Evolutionary conservation across 2,797 vertebrate genomes (phyloP).

Genomic region (Enteromius viviparus): DNA sequence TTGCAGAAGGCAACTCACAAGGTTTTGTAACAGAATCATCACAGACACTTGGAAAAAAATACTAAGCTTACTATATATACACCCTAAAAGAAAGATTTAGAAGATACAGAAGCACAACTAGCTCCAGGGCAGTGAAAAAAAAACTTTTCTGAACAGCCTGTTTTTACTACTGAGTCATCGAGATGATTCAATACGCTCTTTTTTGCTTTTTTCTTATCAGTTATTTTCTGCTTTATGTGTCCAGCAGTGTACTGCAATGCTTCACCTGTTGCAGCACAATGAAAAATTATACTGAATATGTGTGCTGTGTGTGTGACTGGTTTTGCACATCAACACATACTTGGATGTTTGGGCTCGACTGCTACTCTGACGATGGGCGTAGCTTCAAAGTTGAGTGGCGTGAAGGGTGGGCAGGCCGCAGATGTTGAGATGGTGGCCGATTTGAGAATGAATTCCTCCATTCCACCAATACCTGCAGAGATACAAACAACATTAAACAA

Average conservation of each 20-base stretch:
- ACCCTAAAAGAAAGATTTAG: background rate
- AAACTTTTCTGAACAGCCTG: background rate
- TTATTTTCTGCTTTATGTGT: background rate
- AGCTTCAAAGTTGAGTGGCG: constrained; percentile 91
- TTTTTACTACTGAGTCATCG: constrained; percentile 4
- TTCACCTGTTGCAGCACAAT: background rate
- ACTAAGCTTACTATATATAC: background rate
- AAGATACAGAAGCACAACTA: constrained; percentile 2
- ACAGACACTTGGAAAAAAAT: background rate
- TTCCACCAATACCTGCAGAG: constrained; percentile 86
- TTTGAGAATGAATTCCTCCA: constrained; percentile 91
- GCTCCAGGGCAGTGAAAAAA: background rate
- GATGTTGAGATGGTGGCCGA: constrained; percentile 90
- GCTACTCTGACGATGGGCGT: constrained; percentile 94
- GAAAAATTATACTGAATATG: background rate
- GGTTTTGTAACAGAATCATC: background rate
- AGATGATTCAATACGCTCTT: background rate
- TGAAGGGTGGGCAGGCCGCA: constrained; percentile 89
- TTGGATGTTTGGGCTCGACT: constrained; percentile 92
- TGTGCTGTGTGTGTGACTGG: background rate
- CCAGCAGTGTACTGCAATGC: background rate
- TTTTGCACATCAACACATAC: constrained; percentile 75
- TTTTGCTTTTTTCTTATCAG: background rate
- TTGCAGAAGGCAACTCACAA: background rate
- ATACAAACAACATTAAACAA: constrained; percentile 4